These are phyloP conservation scores for Drosophila sordidula DNA, from an alignment of 2,888 invertebrate species.

Conservation along the genomic window DNA sequence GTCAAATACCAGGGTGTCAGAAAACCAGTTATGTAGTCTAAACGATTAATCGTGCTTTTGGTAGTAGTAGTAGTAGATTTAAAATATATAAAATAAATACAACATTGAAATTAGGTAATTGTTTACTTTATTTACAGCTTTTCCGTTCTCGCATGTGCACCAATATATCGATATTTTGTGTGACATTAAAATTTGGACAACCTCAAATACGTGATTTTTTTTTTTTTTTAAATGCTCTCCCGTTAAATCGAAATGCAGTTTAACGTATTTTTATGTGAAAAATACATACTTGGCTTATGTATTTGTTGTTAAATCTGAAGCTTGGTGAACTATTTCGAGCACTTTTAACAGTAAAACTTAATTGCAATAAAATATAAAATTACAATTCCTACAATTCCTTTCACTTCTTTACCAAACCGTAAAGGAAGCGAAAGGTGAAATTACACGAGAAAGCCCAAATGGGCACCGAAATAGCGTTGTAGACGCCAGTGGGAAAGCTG, in stretches of 20 bases:
- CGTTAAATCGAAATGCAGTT: not conserved
- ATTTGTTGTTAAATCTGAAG: conserved; percentile 31
- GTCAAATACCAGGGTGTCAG: conserved; percentile 1
- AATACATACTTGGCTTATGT: conserved; percentile 28
- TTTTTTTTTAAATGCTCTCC: conserved; percentile 10
- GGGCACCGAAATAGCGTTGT: conserved; percentile 86
- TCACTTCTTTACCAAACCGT: conserved; percentile 62
- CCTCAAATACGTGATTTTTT: conserved; percentile 10
- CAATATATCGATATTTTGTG: conserved; percentile 1
- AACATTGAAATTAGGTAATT: not conserved
- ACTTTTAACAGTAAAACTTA: conserved; percentile 33
- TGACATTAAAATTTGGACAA: not conserved
- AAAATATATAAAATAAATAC: not conserved
- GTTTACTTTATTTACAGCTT: not conserved
- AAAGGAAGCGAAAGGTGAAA: conserved; percentile 83
- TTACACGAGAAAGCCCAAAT: conserved; percentile 86
- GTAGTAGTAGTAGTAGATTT: not conserved
- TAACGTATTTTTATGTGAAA: conserved; percentile 7
- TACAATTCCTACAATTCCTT: conserved; percentile 6
- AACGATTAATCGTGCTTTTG: not conserved
- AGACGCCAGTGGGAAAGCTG: conserved; percentile 86
- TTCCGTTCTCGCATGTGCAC: not conserved
- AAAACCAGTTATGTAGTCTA: not conserved
- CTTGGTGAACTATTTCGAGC: conserved; percentile 49
- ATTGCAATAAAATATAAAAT: conserved; percentile 23